A percentile compares a stretch with the other conserved stretches of the same genome.
Conservation (phyloP, 2,888 invertebrate species). For the Andrena dorsata region DNA sequence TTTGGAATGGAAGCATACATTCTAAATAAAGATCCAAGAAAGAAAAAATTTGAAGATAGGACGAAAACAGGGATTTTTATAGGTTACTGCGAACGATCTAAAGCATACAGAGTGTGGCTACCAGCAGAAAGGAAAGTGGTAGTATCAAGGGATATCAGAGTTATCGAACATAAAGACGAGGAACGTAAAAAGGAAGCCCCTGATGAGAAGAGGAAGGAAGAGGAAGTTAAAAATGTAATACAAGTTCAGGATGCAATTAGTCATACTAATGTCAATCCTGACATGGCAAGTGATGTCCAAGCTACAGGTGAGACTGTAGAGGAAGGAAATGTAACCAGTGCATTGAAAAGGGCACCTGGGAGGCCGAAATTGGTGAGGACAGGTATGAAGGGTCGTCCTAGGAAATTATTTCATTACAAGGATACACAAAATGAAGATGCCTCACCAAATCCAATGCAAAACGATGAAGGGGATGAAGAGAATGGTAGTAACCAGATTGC, state of each 20-base stretch:
- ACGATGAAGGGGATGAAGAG: neutral
- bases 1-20: slow-evolving; percentile 37
- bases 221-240: no score
- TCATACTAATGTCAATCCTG: no score
- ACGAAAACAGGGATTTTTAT: slow-evolving; percentile 32
- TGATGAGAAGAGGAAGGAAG: no score
- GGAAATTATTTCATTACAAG: slow-evolving; percentile 33
- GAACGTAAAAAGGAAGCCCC: neutral
- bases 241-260: no score
- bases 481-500: neutral
- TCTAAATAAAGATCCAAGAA: slow-evolving; percentile 33
- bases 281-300: no score
- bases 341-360: slow-evolving; percentile 20
- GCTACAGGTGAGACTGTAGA: no score
- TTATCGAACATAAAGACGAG: slow-evolving; percentile 24
- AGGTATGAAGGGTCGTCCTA: slow-evolving; percentile 26
- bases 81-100: slow-evolving; percentile 40
- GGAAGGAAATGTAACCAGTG: neutral
- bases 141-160: slow-evolving; percentile 37
- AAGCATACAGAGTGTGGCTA: slow-evolving; percentile 58
- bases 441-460: neutral
- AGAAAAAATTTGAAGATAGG: slow-evolving; percentile 36
- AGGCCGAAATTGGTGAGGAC: slow-evolving; percentile 21
- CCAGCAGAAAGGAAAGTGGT: slow-evolving; percentile 51
- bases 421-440: neutral